phyloP scores from a whole-genome alignment of 2,888 invertebrate species.

The Clostera curtula region DNA sequence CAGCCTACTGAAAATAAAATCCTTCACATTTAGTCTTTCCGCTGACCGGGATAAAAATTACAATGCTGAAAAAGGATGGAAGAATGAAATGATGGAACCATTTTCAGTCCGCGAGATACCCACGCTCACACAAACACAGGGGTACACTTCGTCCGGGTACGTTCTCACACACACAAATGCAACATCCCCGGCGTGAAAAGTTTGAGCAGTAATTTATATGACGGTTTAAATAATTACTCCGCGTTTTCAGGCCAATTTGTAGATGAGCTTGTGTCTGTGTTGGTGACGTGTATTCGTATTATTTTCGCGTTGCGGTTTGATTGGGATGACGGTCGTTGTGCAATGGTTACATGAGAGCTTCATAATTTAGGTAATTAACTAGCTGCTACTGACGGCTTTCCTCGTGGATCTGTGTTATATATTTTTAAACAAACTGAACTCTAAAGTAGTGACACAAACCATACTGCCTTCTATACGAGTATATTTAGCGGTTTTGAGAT shows the following conservation, averaged over 20 bases:
- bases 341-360: too few species aligned
- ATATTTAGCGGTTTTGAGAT: too few species aligned
- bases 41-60: constrained; percentile 42
- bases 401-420: too few species aligned
- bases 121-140: constrained; percentile 35
- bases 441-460: too few species aligned
- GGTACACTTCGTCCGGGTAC: constrained; percentile 24
- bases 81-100: constrained; percentile 69
- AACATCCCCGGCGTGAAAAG: constrained; percentile 56
- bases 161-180: constrained; percentile 38
- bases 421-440: too few species aligned
- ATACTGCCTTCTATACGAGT: too few species aligned
- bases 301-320: constrained; percentile 37
- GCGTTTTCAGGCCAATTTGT: constrained; percentile 74
- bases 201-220: constrained; percentile 74
- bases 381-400: too few species aligned
- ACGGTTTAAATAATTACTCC: constrained; percentile 74
- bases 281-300: constrained; percentile 53
- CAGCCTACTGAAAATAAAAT: constrained; percentile 4
- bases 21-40: constrained; percentile 23
- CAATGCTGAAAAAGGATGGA: constrained; percentile 67
- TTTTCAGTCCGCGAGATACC: constrained; percentile 58
- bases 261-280: constrained; percentile 59
- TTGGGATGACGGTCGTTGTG: constrained; percentile 26
- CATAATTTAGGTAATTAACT: too few species aligned